Base-by-base conservation (phyloP, 2,797 vertebrate species). In the Enteromius thamalakanensis region DNA sequence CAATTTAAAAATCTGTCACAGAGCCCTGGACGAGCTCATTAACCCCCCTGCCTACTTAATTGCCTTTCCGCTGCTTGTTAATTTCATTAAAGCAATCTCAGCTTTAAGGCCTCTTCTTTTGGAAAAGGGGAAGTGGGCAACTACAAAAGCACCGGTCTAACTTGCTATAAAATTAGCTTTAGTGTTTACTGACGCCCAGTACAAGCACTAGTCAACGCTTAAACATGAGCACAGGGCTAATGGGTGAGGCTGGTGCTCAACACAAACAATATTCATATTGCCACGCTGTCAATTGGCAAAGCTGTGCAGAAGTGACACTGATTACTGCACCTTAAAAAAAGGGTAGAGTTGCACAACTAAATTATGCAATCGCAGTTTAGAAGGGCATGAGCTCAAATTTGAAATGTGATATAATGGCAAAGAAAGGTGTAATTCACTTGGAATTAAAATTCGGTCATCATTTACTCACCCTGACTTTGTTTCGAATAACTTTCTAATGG, bases 1-100 rank as follows among this genome's bases (percentile, higher is more conserved):
- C 92, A 93, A 92, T 94, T 93, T 92, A 89, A 92, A 90, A 91
- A 90, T 91, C 92, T 92, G 92, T 91, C 83, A 81, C 32, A 14
- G 58, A 86, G 80, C 55, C 55, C 83, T 83, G 75, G 69, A 78
- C 15, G 88, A 91, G 92, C 91, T 93, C 93, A 93, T 94, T 94
- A 93, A 92, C 92, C 92, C 91, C 80, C 86, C 87, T 90, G 90
- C 90, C 92, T 91, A 92, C 88, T 91, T 91, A 89, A 93, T 91
- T 91, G 92, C 91, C 90, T 89, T 87, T 91, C 89, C 86, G 76
- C 92, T 60, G 76, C 34, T 53, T 7, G 82, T 87, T 94, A 93
- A 94, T 93, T 93, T 93, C 90, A 94, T 94, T 93, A 93, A 93
- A 91, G 89, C 34, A 32, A 86, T 80, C 29, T 83, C 58, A 71